phyloP scores from a whole-genome alignment of 1,140 invertebrate species.

The Pachypsylla venusta region DNA sequence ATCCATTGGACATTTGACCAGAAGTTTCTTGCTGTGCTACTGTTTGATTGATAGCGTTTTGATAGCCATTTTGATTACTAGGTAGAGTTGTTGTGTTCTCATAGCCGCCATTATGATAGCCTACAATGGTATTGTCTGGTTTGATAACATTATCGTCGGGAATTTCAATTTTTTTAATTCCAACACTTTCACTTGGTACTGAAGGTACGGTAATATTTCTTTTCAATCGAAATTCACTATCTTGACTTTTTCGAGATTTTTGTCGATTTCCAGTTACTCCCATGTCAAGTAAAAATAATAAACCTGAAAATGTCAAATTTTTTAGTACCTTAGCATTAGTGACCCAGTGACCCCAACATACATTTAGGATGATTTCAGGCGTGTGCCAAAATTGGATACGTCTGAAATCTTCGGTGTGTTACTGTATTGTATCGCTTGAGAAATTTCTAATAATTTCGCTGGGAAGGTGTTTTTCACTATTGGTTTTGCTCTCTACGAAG shows the following conservation, averaged over 20 bases:
- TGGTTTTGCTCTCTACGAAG: no score
- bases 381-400: slow-evolving; percentile 46
- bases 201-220: slow-evolving; percentile 1
- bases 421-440: no score
- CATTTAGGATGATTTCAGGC: no score
- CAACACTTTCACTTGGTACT: neutral
- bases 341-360: no score
- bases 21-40: neutral
- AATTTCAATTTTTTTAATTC: neutral
- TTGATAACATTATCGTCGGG: neutral
- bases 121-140: neutral
- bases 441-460: no score
- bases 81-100: neutral
- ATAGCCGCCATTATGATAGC: neutral
- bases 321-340: no score
- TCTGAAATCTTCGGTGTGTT: no score
- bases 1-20: neutral
- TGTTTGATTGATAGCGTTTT: neutral
- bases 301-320: no score
- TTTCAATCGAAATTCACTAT: slow-evolving; percentile 10
- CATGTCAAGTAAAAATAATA: slow-evolving; percentile 16
- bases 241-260: slow-evolving; percentile 7
- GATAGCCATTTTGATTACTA: neutral
- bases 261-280: slow-evolving; percentile 12
- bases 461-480: no score